phyloP scores from a whole-genome alignment of 2,888 invertebrate species.

The Pardosa pseudoannulata region DNA sequence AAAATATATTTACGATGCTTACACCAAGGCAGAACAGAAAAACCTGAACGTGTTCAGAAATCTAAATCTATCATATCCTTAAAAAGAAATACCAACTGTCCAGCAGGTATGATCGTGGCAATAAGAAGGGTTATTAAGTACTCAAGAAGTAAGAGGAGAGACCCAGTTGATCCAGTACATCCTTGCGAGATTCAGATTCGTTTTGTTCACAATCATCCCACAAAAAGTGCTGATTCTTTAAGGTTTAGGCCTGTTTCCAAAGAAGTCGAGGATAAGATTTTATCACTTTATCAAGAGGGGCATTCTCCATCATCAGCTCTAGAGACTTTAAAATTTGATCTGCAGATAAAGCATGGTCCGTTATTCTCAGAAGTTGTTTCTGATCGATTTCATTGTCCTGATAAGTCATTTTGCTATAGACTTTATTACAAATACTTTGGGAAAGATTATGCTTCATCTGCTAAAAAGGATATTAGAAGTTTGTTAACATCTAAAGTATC shows the following conservation, averaged over 20 bases:
- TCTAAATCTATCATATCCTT: not conserved
- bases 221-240: constrained; percentile 34
- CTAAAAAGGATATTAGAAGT: constrained; percentile 21
- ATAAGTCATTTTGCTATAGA: constrained; percentile 50
- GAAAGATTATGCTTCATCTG: constrained; percentile 37
- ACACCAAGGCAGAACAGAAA: constrained; percentile 50
- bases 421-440: constrained; percentile 58
- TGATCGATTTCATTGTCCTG: constrained; percentile 54
- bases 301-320: constrained; percentile 56
- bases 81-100: constrained; percentile 53
- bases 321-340: constrained; percentile 48
- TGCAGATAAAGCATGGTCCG: constrained; percentile 37
- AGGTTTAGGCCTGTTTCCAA: constrained; percentile 57
- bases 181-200: constrained; percentile 57
- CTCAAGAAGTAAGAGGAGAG: constrained; percentile 49
- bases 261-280: constrained; percentile 49
- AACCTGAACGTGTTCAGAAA: constrained; percentile 29
- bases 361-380: constrained; percentile 25
- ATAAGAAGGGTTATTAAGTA: constrained; percentile 56
- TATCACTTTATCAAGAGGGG: constrained; percentile 34
- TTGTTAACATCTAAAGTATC: constrained; percentile 19
- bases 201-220: constrained; percentile 55
- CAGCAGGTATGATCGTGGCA: constrained; percentile 58
- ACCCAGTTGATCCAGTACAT: constrained; percentile 58
- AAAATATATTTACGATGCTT: constrained; percentile 61